Evolutionary conservation across 1,140 invertebrate species (phyloP), one percentile per base, ranked within the genome.

Genomic region (Bombus polaris): DNA sequence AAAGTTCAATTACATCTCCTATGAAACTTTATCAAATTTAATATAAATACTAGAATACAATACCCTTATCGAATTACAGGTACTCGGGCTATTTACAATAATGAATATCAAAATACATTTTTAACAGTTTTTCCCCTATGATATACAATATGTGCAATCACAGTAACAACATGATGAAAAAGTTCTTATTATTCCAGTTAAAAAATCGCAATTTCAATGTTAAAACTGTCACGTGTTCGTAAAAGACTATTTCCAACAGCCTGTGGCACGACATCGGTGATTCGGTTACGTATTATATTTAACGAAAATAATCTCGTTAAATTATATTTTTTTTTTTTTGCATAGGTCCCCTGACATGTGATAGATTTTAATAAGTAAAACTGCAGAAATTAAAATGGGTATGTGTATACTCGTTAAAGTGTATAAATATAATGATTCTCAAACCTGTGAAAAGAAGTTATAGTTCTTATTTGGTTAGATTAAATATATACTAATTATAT

Each of bases 21-120:
- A 79, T 22, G 5, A 62, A 3, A 53, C 32, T 74, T 72, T 57
- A 35, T 70, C 42, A 22, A 79, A 44, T 66, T 1, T 12, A 62
- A 62, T 71, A 76, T 85, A 89, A 87, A 87, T 81, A 83, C 8
- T n/a, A 32, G 59, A 79, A 83, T 74, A 22, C 15, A 74, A 71
- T 83, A 66, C 68, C 13, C 53, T 37, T 87, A 81, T 73, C 12
- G 35, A 37, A 76, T 85, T 57, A 37, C 81, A 87, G 72, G 57
- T 81, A 85, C 65, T 87, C 59, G 57, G 71, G 37, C 1, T 83
- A 83, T 79, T 66, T 71, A 70, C 75, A n/a, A n/a, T 70, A 37
- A 76, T 39, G 35, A 77, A 37, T 83, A 44, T 42, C n/a, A 86
- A 84, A 80, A 68, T 83, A 75, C 28, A 37, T 59, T 81, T 44